Evolutionary conservation across 2,888 invertebrate genomes (phyloP).

Genomic region (Linnaemya vulpina): DNA sequence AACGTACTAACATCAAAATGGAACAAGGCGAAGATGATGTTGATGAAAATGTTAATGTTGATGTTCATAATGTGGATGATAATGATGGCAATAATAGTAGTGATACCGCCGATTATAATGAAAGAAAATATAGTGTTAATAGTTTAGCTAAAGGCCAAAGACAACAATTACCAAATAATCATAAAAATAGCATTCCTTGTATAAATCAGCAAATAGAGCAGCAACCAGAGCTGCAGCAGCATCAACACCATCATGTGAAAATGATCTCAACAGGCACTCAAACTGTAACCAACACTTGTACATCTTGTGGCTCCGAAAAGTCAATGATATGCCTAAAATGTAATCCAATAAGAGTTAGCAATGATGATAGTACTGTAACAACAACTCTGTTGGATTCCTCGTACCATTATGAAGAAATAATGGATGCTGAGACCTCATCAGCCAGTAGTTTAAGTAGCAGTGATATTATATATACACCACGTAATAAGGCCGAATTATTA

Average conservation of each 20-base stretch:
- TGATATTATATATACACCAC: constrained; percentile 79
- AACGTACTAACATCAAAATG: constrained; percentile 69
- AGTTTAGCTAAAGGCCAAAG: constrained; percentile 67
- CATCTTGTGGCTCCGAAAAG: constrained; percentile 81
- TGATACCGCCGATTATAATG: constrained; percentile 39
- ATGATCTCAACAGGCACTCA: constrained; percentile 83
- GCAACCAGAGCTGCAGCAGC: constrained; percentile 20
- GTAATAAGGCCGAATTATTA: constrained; percentile 84
- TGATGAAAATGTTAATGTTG: constrained; percentile 17
- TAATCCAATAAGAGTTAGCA: constrained; percentile 63
- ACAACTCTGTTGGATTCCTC: constrained; percentile 12
- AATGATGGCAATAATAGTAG: constrained; percentile 33
- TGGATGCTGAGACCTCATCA: constrained; percentile 72
- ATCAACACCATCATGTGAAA: constrained; percentile 73
- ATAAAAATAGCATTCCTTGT: constrained; percentile 68
- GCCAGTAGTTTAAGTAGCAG: constrained; percentile 77
- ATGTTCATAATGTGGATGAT: constrained; percentile 17
- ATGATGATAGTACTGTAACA: constrained; percentile 52
- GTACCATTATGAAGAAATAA: constrained; percentile 70
- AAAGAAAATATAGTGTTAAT: constrained; percentile 41
- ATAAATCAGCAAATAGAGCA: constrained; percentile 40
- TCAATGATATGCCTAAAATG: constrained; percentile 81
- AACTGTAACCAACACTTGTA: constrained; percentile 76
- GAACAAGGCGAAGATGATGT: constrained; percentile 77
- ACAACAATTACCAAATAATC: constrained; percentile 70